Evolutionary conservation across 2,888 invertebrate species (phyloP).

Genomic region (Congeria kusceri): DNA sequence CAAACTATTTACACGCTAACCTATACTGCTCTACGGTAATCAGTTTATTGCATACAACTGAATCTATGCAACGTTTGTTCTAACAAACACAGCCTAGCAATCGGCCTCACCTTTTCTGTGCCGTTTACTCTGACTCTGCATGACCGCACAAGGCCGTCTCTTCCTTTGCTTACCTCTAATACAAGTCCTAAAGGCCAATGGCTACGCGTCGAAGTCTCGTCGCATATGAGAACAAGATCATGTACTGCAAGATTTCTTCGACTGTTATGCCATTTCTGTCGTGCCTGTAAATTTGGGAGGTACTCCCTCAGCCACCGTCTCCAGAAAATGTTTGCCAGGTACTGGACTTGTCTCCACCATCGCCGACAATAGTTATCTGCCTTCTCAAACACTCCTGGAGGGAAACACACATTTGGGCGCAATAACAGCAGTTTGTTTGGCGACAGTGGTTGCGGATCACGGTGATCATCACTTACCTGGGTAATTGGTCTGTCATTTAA

Average conservation of each 20-base stretch:
- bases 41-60: no score
- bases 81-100: constrained; percentile 21
- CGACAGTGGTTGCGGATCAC: no score
- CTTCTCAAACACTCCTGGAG: constrained; percentile 24
- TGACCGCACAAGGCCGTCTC: constrained; percentile 18
- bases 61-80: not conserved
- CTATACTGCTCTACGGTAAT: no score
- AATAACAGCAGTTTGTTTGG: constrained; percentile 15
- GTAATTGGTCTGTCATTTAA: constrained; percentile 27
- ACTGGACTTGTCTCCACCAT: constrained; percentile 37
- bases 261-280: constrained; percentile 25
- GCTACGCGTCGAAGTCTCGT: constrained; percentile 11
- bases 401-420: no score
- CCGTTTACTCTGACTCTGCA: constrained; percentile 20
- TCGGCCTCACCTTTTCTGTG: no score
- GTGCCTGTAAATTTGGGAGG: constrained; percentile 19
- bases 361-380: constrained; percentile 6
- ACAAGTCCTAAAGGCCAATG: constrained; percentile 21
- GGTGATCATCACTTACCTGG: constrained; percentile 15
- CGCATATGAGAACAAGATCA: constrained; percentile 19
- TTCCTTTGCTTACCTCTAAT: constrained; percentile 17
- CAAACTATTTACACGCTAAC: no score
- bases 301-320: no score
- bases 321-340: no score
- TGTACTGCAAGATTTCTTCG: constrained; percentile 13